A percentile compares a stretch with the other conserved stretches of the same genome.
Evolutionary conservation across 2,113 vertebrate genomes (phyloP).

Genomic region (Pseudonaja textilis): DNA sequence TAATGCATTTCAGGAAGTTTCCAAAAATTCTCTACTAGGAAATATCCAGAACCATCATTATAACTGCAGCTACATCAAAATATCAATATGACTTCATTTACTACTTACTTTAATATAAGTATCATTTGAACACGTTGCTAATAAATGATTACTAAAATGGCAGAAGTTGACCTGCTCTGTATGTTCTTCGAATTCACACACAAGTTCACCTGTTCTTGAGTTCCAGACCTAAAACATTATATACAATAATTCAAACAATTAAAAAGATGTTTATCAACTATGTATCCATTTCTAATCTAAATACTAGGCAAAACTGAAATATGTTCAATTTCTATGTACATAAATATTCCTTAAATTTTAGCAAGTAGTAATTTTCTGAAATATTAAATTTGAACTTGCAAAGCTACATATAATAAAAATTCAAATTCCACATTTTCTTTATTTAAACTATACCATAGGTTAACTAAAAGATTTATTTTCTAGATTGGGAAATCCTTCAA

Average conservation of each 20-base stretch:
- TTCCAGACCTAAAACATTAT: slow-evolving; percentile 84
- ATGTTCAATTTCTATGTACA: background rate
- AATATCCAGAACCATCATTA: background rate
- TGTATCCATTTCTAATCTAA: background rate
- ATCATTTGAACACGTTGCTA: slow-evolving; percentile 91
- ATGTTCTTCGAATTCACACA: slow-evolving; percentile 80
- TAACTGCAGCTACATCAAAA: background rate
- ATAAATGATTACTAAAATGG: slow-evolving; percentile 82
- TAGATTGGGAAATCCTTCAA: background rate
- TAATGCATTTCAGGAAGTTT: background rate
- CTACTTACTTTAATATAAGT: slow-evolving; percentile 77
- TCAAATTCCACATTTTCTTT: background rate
- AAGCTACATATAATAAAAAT: background rate
- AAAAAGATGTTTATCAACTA: background rate
- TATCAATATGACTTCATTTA: slow-evolving; percentile 19
- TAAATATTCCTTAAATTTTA: background rate
- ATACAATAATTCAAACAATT: background rate
- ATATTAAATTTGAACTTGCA: background rate
- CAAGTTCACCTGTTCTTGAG: slow-evolving; percentile 72
- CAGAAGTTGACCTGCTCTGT: slow-evolving; percentile 91
- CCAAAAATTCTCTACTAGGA: background rate
- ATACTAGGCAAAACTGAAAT: background rate
- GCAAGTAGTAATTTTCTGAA: background rate
- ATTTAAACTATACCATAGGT: background rate
- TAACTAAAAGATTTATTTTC: background rate